Percentiles rank a stretch among this genome's conserved stretches.
These are phyloP conservation scores for Mugil cephalus DNA, from an alignment of 2,113 vertebrate species.

Conservation along the genomic window DNA sequence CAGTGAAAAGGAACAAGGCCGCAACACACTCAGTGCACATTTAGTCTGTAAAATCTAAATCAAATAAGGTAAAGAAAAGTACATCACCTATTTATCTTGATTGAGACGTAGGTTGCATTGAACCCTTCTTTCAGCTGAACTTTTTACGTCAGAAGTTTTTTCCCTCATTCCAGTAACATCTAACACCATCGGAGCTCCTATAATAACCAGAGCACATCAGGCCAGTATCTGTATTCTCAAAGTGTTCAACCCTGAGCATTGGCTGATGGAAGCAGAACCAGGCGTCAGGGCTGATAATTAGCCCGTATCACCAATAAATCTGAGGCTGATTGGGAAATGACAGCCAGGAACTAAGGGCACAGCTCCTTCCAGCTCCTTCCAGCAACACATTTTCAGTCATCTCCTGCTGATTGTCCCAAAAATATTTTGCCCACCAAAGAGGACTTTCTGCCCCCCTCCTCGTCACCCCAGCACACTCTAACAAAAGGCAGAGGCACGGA, in stretches of 20 bases:
- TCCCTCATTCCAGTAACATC: no score
- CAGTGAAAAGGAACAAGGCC: no score
- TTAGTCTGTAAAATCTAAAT: no score
- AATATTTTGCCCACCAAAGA: slow-evolving; percentile 49
- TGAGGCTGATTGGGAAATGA: slow-evolving; percentile 62
- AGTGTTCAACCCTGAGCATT: neutral
- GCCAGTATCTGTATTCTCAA: slow-evolving; percentile 41
- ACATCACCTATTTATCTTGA: no score
- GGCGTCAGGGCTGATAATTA: slow-evolving; percentile 58
- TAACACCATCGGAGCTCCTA: neutral
- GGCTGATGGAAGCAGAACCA: slow-evolving; percentile 45
- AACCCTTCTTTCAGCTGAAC: no score
- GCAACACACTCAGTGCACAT: no score
- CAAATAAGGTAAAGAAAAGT: no score
- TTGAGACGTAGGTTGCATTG: no score
- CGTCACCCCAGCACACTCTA: slow-evolving; percentile 10
- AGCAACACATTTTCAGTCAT: slow-evolving; percentile 28
- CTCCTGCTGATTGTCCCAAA: slow-evolving; percentile 27
- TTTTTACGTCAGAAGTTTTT: no score
- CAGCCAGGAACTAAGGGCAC: slow-evolving; percentile 44
- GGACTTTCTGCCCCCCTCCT: neutral
- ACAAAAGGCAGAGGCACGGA: slow-evolving; percentile 7
- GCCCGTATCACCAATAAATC: slow-evolving; percentile 36
- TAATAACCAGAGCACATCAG: slow-evolving; percentile 9
- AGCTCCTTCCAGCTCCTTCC: neutral